phyloP scores from a whole-genome alignment of 2,888 invertebrate genomes.

The Folsomia candida region DNA sequence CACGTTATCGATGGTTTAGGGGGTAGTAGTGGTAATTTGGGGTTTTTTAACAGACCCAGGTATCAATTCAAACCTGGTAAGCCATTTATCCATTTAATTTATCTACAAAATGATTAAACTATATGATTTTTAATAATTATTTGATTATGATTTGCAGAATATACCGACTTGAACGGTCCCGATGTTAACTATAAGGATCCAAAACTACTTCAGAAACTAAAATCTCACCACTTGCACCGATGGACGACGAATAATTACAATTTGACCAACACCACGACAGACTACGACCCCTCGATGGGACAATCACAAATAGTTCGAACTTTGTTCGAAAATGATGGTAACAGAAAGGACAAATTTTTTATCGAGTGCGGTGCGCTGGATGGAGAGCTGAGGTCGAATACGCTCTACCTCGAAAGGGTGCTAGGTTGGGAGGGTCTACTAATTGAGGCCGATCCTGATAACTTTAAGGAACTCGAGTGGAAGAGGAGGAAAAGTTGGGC shows the following conservation, averaged over 20 bases:
- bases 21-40: not conserved
- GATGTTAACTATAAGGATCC: constrained; percentile 34
- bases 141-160: constrained; percentile 30
- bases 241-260: constrained; percentile 6
- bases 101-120: not conserved
- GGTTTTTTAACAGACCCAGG: constrained; percentile 31
- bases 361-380: constrained; percentile 61
- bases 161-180: constrained; percentile 43
- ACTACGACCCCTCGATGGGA: constrained; percentile 31
- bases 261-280: constrained; percentile 14
- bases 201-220: constrained; percentile 34
- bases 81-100: not conserved
- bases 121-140: not conserved
- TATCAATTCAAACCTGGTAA: constrained; percentile 47
- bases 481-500: constrained; percentile 57
- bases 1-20: constrained; percentile 33
- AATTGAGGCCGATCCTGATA: constrained; percentile 59
- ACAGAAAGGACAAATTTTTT: constrained; percentile 56
- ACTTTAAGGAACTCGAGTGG: constrained; percentile 55
- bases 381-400: constrained; percentile 60
- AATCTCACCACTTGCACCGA: constrained; percentile 21
- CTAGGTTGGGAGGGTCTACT: constrained; percentile 57
- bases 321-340: constrained; percentile 52
- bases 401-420: constrained; percentile 57
- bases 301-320: constrained; percentile 54